Percentiles rank a stretch among this genome's conserved stretches.
These are phyloP conservation scores for Luscinia megarhynchos DNA, from an alignment of 2,797 vertebrate genomes.

Conservation along the genomic window DNA sequence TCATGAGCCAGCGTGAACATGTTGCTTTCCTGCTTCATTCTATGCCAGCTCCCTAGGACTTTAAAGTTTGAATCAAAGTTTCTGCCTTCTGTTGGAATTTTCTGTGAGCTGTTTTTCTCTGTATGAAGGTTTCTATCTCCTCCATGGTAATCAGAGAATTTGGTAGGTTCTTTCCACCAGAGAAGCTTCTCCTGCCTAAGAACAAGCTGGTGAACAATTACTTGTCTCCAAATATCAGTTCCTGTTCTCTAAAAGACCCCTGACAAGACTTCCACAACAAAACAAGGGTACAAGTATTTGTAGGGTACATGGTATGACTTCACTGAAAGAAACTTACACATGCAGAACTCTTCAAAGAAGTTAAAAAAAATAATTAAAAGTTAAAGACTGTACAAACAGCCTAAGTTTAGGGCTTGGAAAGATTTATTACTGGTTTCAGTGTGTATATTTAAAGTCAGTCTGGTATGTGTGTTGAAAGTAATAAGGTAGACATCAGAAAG, in stretches of 20 bases:
- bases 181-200: background rate
- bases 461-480: background rate
- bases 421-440: constrained; percentile 7
- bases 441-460: constrained; percentile 14
- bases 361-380: background rate
- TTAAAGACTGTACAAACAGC: background rate
- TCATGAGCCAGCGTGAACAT: background rate
- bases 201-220: background rate
- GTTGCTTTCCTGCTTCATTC: background rate
- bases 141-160: background rate
- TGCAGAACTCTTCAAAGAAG: background rate
- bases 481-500: constrained; percentile 13
- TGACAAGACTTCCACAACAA: background rate
- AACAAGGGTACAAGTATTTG: background rate
- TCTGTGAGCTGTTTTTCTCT: background rate
- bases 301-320: background rate
- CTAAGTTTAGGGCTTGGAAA: background rate
- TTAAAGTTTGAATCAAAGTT: background rate
- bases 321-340: background rate
- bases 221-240: background rate
- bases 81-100: background rate
- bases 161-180: background rate
- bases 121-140: background rate
- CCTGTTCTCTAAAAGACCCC: background rate
- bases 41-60: background rate